phyloP scores from a whole-genome alignment of 2,888 invertebrate species.

The Osmoderma eremita region DNA sequence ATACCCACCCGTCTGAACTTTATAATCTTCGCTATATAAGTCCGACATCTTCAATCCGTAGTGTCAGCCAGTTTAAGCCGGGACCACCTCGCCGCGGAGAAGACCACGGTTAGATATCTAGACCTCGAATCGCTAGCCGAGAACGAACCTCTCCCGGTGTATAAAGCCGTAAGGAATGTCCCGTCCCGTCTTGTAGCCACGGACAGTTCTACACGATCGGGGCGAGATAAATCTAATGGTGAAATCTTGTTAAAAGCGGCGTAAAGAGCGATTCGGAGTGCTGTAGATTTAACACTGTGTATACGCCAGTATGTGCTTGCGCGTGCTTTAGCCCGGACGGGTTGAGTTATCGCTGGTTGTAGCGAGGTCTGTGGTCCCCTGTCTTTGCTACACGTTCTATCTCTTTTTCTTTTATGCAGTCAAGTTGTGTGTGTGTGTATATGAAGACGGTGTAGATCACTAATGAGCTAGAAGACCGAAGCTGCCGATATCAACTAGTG shows the following conservation, averaged over 20 bases:
- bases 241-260: constrained; percentile 63
- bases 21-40: constrained; percentile 54
- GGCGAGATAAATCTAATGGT: constrained; percentile 65
- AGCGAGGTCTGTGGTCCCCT: constrained; percentile 1
- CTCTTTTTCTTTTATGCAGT: neutral
- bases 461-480: constrained; percentile 24
- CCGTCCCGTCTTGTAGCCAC: constrained; percentile 56
- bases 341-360: constrained; percentile 13
- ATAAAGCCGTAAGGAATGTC: constrained; percentile 58
- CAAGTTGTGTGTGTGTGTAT: constrained; percentile 4
- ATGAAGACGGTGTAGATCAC: constrained; percentile 10
- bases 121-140: constrained; percentile 21
- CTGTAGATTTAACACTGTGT: constrained; percentile 55
- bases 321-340: neutral
- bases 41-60: neutral
- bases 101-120: constrained; percentile 23
- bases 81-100: neutral
- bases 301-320: constrained; percentile 10
- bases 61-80: constrained; percentile 21
- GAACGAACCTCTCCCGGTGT: constrained; percentile 42
- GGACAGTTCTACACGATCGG: constrained; percentile 62
- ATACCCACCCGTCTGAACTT: constrained; percentile 53
- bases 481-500: constrained; percentile 19
- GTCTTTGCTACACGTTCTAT: neutral
- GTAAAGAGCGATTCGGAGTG: constrained; percentile 59